phyloP scores from a whole-genome alignment of 1,140 invertebrate genomes.

The Macrosteles quadrilineatus region DNA sequence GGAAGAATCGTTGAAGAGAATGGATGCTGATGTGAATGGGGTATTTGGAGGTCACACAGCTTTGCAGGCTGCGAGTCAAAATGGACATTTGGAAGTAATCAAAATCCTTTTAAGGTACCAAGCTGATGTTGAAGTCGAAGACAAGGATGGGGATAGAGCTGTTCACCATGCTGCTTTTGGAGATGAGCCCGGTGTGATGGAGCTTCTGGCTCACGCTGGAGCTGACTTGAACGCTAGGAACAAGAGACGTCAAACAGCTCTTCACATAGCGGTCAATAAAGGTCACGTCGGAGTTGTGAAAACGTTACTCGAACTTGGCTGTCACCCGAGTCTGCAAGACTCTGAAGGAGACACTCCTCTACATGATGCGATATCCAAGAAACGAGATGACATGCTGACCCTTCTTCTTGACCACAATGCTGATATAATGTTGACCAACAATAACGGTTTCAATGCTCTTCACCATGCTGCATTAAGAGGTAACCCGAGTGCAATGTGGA shows the following conservation, averaged over 20 bases:
- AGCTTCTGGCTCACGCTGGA: constrained; percentile 76
- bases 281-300: constrained; percentile 93
- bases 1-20: constrained; percentile 80
- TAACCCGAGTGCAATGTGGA: constrained; percentile 96
- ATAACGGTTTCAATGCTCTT: constrained; percentile 97
- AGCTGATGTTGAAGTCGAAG: constrained; percentile 93
- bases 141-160: constrained; percentile 95
- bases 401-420: constrained; percentile 88
- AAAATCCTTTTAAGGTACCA: constrained; percentile 81
- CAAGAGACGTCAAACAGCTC: constrained; percentile 92
- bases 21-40: constrained; percentile 88
- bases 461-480: constrained; percentile 96
- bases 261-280: constrained; percentile 97
- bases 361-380: constrained; percentile 96
- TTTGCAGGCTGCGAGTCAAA: constrained; percentile 95
- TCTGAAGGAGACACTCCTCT: constrained; percentile 95
- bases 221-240: constrained; percentile 97
- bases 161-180: constrained; percentile 98
- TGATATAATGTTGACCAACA: constrained; percentile 95
- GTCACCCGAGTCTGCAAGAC: constrained; percentile 94
- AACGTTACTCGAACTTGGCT: constrained; percentile 84
- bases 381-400: constrained; percentile 93
- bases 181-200: constrained; percentile 85
- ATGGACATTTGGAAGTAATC: constrained; percentile 95
- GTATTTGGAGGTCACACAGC: constrained; percentile 96